phyloP scores from a whole-genome alignment of 2,888 invertebrate species.

The Epirrhoe tristata region DNA sequence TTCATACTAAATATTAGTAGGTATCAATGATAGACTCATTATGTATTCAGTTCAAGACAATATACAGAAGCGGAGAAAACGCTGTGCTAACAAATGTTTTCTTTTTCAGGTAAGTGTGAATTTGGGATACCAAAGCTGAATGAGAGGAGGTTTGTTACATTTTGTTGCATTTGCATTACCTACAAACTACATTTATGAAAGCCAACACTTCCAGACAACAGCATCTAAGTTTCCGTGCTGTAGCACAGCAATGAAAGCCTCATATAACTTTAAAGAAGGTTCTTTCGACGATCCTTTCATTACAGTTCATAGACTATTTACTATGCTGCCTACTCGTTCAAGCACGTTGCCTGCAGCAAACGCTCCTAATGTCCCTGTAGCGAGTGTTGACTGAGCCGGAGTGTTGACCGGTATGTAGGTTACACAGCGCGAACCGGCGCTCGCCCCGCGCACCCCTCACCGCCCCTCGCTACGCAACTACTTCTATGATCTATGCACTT shows the following conservation, averaged over 20 bases:
- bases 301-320: slow-evolving; percentile 20
- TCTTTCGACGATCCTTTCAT: not conserved
- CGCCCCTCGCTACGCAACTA: slow-evolving; percentile 67
- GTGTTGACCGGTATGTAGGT: slow-evolving; percentile 86
- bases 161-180: not conserved
- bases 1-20: slow-evolving; percentile 49
- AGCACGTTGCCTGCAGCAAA: slow-evolving; percentile 67
- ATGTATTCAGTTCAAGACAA: slow-evolving; percentile 39
- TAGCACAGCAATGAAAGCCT: not conserved
- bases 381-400: slow-evolving; percentile 85
- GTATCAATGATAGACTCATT: slow-evolving; percentile 53
- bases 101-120: slow-evolving; percentile 75
- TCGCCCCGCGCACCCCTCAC: slow-evolving; percentile 52
- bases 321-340: slow-evolving; percentile 51
- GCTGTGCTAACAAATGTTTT: slow-evolving; percentile 8
- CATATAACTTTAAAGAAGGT: not conserved
- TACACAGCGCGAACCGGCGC: slow-evolving; percentile 78
- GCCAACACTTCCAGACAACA: not conserved
- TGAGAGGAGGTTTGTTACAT: slow-evolving; percentile 5
- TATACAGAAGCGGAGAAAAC: not conserved
- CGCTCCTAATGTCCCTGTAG: slow-evolving; percentile 83
- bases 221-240: not conserved
- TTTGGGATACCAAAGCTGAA: slow-evolving; percentile 20
- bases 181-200: not conserved
- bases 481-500: slow-evolving; percentile 80